Evolutionary conservation across 1,140 invertebrate genomes (phyloP).

Genomic region (Aricia agestis): DNA sequence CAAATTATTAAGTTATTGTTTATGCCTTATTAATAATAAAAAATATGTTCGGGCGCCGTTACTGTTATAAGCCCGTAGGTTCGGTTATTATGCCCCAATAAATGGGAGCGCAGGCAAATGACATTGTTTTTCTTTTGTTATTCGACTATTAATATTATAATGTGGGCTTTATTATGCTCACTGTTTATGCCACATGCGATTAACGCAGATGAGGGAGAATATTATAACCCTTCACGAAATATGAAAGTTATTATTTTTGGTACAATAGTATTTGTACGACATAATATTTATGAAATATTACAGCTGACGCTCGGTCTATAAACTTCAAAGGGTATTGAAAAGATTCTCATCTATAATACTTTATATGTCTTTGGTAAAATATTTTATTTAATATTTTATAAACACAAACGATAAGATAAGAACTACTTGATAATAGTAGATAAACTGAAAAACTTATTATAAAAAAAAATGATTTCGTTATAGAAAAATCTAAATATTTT

Average conservation of each 20-base stretch:
- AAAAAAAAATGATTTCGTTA: no score
- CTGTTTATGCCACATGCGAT: background rate
- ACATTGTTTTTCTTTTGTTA: constrained; percentile 61
- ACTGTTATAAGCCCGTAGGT: constrained; percentile 51
- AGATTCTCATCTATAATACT: no score
- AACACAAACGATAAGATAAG: no score
- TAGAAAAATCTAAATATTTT: no score
- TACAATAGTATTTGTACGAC: background rate
- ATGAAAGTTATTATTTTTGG: background rate
- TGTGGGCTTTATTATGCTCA: constrained; percentile 1
- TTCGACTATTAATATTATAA: constrained; percentile 13
- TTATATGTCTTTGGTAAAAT: no score
- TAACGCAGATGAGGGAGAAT: background rate
- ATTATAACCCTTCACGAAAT: background rate
- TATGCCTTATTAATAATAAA: constrained; percentile 72
- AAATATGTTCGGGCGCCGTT: constrained; percentile 57
- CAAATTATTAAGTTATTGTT: constrained; percentile 73
- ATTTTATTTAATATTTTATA: no score
- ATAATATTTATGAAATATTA: background rate
- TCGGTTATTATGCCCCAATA: constrained; percentile 58
- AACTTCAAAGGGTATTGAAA: no score
- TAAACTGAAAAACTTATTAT: no score
- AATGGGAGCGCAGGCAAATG: constrained; percentile 52
- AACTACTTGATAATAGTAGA: no score
- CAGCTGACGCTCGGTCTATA: background rate